Percentiles rank a stretch among this genome's conserved stretches.
phyloP scores from a whole-genome alignment of 2,797 vertebrate genomes.

The Enteromius viviparus region DNA sequence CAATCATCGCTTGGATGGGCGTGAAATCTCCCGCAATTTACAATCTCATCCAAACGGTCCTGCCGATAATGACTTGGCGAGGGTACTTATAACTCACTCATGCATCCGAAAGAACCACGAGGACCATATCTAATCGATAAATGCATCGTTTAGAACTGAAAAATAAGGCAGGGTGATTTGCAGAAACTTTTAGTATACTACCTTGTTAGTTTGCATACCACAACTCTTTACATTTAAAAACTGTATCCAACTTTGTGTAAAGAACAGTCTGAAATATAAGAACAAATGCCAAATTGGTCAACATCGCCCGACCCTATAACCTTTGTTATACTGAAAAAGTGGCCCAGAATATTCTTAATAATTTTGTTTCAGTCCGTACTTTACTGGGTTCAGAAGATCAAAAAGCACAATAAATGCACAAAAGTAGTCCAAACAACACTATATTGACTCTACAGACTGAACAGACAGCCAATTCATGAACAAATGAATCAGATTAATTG shows the following conservation, averaged over 20 bases:
- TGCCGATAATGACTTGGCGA: slow-evolving; percentile 58
- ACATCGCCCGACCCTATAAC: too few relatives aligned
- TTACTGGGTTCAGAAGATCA: not conserved
- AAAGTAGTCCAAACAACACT: not conserved
- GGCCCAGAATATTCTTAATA: not conserved
- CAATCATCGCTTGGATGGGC: slow-evolving; percentile 64
- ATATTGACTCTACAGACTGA: not conserved
- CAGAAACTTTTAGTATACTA: not conserved
- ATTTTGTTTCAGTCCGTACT: not conserved
- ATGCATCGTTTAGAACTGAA: slow-evolving; percentile 48
- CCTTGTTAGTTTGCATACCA: not conserved
- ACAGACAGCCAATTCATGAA: not conserved
- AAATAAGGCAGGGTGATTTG: slow-evolving; percentile 28
- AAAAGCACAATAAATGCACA: slow-evolving; percentile 45
- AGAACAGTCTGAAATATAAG: too few relatives aligned
- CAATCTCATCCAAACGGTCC: slow-evolving; percentile 52
- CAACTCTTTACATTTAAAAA: too few relatives aligned
- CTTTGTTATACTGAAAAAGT: not conserved
- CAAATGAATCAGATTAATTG: not conserved
- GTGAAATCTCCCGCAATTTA: slow-evolving; percentile 64
- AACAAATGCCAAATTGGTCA: too few relatives aligned
- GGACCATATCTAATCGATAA: slow-evolving; percentile 58
- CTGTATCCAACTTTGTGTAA: too few relatives aligned
- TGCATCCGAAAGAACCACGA: slow-evolving; percentile 38
- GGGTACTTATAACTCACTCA: slow-evolving; percentile 55